Conservation (phyloP, 2,113 vertebrate species). For the Cnemophilus loriae region DNA sequence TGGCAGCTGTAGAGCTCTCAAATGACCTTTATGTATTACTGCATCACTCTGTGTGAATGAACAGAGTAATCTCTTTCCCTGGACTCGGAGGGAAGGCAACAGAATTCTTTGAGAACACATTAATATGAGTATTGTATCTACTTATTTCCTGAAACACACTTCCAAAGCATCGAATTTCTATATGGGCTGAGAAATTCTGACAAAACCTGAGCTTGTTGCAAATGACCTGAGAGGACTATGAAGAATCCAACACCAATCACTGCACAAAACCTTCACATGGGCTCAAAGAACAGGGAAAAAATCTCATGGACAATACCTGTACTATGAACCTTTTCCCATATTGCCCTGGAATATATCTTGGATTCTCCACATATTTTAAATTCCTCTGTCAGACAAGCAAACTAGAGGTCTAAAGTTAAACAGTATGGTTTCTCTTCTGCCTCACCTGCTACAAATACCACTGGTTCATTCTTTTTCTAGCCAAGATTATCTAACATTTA, state of each 20-base stretch:
- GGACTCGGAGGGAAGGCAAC: neutral
- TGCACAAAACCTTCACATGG: neutral
- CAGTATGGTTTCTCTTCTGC: neutral
- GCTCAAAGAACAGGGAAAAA: neutral
- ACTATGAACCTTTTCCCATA: neutral
- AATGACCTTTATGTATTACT: neutral
- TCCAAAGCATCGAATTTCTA: neutral
- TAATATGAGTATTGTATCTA: neutral
- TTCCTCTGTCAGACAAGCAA: neutral
- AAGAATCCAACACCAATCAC: neutral
- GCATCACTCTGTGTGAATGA: neutral
- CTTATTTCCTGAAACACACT: neutral
- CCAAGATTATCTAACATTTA: neutral
- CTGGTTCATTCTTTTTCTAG: neutral
- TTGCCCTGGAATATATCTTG: neutral
- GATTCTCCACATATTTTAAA: neutral
- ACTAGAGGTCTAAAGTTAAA: neutral
- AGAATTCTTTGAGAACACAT: neutral
- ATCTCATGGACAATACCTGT: neutral
- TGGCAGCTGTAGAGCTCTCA: neutral
- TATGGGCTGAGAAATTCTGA: neutral
- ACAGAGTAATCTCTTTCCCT: neutral
- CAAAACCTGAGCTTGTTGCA: neutral
- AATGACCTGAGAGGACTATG: neutral
- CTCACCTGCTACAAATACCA: neutral